Evolutionary conservation across 2,113 vertebrate genomes (phyloP).

Genomic region (Xiphias gladius): DNA sequence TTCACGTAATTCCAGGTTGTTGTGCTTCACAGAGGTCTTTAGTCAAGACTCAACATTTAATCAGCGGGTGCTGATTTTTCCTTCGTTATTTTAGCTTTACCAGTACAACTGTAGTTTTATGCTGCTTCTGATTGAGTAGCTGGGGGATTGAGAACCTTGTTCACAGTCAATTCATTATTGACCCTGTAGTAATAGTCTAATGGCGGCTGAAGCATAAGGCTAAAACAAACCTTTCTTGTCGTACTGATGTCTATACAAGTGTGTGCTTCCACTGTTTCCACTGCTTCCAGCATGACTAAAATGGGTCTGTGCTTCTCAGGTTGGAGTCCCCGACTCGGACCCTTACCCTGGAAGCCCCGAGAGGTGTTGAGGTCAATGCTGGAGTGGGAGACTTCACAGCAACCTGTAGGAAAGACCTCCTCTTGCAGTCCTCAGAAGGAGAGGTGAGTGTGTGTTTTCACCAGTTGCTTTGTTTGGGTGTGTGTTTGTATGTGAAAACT

Average conservation of each 20-base stretch:
- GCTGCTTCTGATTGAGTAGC: conserved; percentile 26
- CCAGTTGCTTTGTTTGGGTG: neutral
- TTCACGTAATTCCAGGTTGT: neutral
- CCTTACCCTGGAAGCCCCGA: conserved; percentile 95
- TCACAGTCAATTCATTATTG: conserved; percentile 37
- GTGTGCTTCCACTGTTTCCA: neutral
- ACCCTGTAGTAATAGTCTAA: conserved; percentile 22
- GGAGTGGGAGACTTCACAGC: conserved; percentile 95
- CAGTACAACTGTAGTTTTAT: neutral
- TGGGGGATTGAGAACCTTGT: conserved; percentile 8
- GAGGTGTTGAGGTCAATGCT: conserved; percentile 93
- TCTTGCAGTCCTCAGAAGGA: conserved; percentile 95
- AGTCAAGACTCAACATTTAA: conserved; percentile 17
- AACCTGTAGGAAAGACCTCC: conserved; percentile 94
- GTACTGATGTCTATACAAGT: neutral
- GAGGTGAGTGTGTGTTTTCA: conserved; percentile 63
- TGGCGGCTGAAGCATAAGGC: neutral
- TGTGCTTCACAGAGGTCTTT: neutral
- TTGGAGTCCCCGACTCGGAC: conserved; percentile 97
- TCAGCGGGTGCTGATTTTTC: neutral
- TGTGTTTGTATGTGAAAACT: neutral
- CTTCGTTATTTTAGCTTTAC: conserved; percentile 17
- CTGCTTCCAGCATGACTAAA: neutral
- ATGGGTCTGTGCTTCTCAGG: conserved; percentile 79
- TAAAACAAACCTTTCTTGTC: neutral